These are phyloP conservation scores for Rhinella marina DNA, from an alignment of 2,797 vertebrate species.

Conservation along the genomic window DNA sequence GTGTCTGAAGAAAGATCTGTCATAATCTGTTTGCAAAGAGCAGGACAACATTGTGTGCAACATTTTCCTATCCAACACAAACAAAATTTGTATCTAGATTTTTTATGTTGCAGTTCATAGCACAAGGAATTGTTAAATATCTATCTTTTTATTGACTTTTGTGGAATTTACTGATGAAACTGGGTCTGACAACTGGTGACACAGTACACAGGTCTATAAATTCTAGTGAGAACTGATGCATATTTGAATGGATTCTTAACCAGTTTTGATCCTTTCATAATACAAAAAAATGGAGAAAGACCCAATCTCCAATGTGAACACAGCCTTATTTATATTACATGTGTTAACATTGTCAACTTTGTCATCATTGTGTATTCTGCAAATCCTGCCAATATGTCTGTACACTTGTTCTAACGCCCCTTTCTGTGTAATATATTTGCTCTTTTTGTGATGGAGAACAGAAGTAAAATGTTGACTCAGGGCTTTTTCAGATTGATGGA, in stretches of 20 bases:
- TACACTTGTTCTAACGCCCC: constrained; percentile 31
- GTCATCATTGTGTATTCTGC: constrained; percentile 21
- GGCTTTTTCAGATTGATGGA: constrained; percentile 26
- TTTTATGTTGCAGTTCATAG: background rate
- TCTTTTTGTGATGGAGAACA: constrained; percentile 52
- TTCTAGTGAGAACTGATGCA: background rate
- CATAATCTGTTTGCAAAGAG: background rate
- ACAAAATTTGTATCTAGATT: background rate
- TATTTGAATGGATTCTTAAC: background rate
- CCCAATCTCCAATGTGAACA: background rate
- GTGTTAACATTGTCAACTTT: constrained; percentile 31
- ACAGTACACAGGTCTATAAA: background rate
- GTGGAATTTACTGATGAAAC: background rate
- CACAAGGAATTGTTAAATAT: background rate
- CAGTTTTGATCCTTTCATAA: background rate
- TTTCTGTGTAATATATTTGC: constrained; percentile 41
- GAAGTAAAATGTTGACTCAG: constrained; percentile 58
- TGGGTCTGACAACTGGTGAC: background rate
- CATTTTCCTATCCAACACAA: background rate
- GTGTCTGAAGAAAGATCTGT: background rate
- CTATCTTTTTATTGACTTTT: background rate
- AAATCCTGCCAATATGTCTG: constrained; percentile 39
- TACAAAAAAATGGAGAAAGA: background rate
- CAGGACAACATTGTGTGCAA: background rate
- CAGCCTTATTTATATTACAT: constrained; percentile 3